Base-by-base conservation (phyloP, 2,888 invertebrate species). In the Atherix ibis region DNA sequence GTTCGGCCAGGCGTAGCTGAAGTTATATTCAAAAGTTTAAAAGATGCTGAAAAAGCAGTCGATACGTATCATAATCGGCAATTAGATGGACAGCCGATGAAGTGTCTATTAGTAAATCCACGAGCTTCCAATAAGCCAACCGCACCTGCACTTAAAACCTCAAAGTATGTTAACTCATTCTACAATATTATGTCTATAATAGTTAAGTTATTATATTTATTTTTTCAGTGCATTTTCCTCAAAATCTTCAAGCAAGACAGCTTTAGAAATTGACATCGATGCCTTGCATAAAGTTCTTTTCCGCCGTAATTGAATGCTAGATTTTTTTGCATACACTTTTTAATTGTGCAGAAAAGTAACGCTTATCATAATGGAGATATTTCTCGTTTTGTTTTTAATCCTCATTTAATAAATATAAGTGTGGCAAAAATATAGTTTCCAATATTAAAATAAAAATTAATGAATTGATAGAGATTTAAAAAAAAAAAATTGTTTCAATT, bases 11-110 rank as follows among this genome's bases (percentile, higher is more conserved):
- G 92, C 2, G 79, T 80, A 3, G 92, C 91, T 1, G 91, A 92
- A 64, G 89, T 92, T 2, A 82, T 89, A 44, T 92, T 88, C 56
- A 78, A 80, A 50, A 76, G 75, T 28, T 66, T 81, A 44, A 76
- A 80, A 45, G 87, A 91, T 60, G 92, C 92, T 18, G 76, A 84
- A 48, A 76, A 76, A 56, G 91, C 94, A 2, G 87, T 91, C 3
- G 87, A 89, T 48, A 78, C 87, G 34, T 92, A 92, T 62, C 89
- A 92, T 56, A 89, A 91, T 58, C 66, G 92, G 32, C 88, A 89
- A 52, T 64, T 94, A 27, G 92, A 94, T 64, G 89, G 91, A 2
- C 84, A 85, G 52, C 88, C 88, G 4, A 89, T 89, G 89, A 85
- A 84, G 54, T 88, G 87, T 54, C 69, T 85, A 35, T 66, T 88